Evolutionary conservation across 2,888 invertebrate genomes (phyloP), one percentile per base, ranked within the genome.

Genomic region (Rhagonycha lutea): DNA sequence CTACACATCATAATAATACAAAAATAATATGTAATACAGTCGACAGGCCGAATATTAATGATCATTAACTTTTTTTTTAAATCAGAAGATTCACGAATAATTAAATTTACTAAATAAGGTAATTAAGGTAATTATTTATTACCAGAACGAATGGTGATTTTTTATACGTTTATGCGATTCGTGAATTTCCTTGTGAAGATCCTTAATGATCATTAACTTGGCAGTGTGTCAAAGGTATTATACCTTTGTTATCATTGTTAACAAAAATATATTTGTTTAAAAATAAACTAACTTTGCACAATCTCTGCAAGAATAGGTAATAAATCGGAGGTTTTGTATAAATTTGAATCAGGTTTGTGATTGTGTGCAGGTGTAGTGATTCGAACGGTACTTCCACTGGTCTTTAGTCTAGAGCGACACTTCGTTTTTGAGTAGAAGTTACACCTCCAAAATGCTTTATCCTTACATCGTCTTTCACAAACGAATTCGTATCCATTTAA

Each of bases 401-500:
- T 82, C 12, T 75, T 61, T 69, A 83, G 60, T 70, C 78, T 77
- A 47, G 76, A 70, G 69, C 79, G 82, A 69, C 81, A 81, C 26
- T 78, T 81, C 10, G 71, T 75, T 65, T 74, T 78, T 68, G 83
- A 81, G 72, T 85, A 84, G 47, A 70, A 79, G 1, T 81, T 75
- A 74, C 85, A 85, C 68, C 83, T 81, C 85, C 85, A 85, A 76
- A 79, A 80, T 0, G 84, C 84, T 67, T 81, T 82, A 61, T 82
- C 78, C 28, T 67, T 61, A 9, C 63, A 68, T 14, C 72, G 70
- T 23, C 75, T 77, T 65, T 78, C 78, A 24, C 69, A 72, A 24
- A 75, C 74, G 68, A 70, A 79, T 61, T 75, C 72, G 74, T 72
- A 75, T 74, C 80, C 78, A 69, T 77, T 62, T 60, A 79, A 77